These are phyloP conservation scores for Pelochelys cantorii DNA, from an alignment of 2,797 vertebrate species.

Conservation along the genomic window DNA sequence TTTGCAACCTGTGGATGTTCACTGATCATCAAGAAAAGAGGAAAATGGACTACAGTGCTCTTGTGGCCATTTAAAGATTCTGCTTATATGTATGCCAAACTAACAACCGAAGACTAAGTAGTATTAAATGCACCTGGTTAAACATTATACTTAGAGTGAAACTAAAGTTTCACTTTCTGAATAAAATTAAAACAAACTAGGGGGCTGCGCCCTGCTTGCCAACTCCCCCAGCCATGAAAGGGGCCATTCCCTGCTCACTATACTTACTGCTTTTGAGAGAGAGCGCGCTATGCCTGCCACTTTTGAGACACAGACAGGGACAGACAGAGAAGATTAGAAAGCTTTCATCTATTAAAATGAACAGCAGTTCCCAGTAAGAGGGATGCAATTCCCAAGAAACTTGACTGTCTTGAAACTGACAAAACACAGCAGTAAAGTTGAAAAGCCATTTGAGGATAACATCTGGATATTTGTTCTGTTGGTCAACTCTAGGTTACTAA, in stretches of 20 bases:
- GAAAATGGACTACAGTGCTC: neutral
- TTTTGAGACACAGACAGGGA: no score
- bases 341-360: neutral
- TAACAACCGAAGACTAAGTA: neutral
- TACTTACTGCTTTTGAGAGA: no score
- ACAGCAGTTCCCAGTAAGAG: neutral
- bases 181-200: neutral
- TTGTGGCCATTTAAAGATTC: neutral
- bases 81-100: neutral
- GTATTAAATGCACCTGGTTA: slow-evolving; percentile 10
- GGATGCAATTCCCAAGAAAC: neutral
- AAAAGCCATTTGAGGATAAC: slow-evolving; percentile 59
- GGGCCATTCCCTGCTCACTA: no score
- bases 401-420: neutral
- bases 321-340: neutral
- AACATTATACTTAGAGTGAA: neutral
- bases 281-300: no score
- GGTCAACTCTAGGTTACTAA: slow-evolving; percentile 61
- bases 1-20: neutral
- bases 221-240: no score
- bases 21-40: neutral
- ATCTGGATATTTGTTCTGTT: slow-evolving; percentile 48
- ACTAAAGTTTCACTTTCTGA: neutral
- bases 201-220: no score
- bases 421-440: slow-evolving; percentile 6